These are phyloP conservation scores for Argynnis bischoffii DNA, from an alignment of 2,888 invertebrate species.

Conservation along the genomic window DNA sequence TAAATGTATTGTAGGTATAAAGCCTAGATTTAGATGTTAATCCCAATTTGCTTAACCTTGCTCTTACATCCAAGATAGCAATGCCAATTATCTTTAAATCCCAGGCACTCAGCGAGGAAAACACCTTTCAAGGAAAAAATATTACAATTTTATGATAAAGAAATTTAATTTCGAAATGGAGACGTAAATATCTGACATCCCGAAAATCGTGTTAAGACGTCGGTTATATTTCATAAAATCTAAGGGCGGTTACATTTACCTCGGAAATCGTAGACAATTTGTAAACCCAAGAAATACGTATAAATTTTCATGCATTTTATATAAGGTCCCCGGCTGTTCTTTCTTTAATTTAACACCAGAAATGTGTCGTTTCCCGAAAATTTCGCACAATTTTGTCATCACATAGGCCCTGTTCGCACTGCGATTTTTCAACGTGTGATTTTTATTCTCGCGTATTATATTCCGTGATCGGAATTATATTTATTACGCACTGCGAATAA, in stretches of 20 bases:
- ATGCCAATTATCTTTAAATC: slow-evolving; percentile 2
- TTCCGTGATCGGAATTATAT: no score
- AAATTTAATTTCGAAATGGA: slow-evolving; percentile 15
- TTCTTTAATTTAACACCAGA: no score
- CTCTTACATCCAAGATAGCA: neutral
- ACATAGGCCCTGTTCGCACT: no score
- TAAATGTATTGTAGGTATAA: neutral
- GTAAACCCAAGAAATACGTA: neutral
- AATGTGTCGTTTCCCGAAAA: no score
- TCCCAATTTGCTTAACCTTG: neutral
- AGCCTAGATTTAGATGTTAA: neutral
- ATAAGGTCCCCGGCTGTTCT: no score
- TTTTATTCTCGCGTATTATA: no score
- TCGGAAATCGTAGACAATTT: neutral
- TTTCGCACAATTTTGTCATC: no score
- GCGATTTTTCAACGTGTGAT: no score
- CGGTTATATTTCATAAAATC: slow-evolving; percentile 21
- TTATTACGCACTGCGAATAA: no score
- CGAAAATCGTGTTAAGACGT: slow-evolving; percentile 15
- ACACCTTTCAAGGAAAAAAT: slow-evolving; percentile 12
- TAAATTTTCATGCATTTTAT: neutral
- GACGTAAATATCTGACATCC: slow-evolving; percentile 12
- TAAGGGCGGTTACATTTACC: slow-evolving; percentile 12
- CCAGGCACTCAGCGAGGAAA: neutral
- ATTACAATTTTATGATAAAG: slow-evolving; percentile 3